These are phyloP conservation scores for Arctopsyche grandis DNA, from an alignment of 1,140 invertebrate species.

Conservation along the genomic window DNA sequence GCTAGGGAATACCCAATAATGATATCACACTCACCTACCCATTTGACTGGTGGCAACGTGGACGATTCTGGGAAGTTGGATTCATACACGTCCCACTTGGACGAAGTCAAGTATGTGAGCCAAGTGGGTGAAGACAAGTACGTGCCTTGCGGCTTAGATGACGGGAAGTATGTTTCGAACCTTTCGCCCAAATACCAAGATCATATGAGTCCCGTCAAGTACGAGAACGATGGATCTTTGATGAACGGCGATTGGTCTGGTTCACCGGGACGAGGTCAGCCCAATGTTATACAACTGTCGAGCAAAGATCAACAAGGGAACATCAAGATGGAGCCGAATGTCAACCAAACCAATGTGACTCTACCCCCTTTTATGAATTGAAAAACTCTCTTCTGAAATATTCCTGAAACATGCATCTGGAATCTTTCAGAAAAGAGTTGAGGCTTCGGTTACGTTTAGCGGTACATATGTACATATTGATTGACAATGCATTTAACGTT, in stretches of 20 bases:
- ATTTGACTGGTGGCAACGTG: conserved; percentile 65
- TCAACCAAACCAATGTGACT: conserved; percentile 72
- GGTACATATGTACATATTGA: conserved; percentile 46
- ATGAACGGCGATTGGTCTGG: conserved; percentile 67
- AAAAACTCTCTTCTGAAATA: conserved; percentile 70
- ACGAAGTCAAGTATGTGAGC: conserved; percentile 63
- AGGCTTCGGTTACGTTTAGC: conserved; percentile 20
- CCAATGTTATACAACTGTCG: conserved; percentile 50
- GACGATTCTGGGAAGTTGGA: conserved; percentile 64
- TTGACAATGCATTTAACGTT: conserved; percentile 18
- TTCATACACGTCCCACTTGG: conserved; percentile 62
- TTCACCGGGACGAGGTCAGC: conserved; percentile 60
- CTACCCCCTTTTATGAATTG: conserved; percentile 82
- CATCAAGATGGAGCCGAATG: conserved; percentile 71
- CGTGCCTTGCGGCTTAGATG: conserved; percentile 60
- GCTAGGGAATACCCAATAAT: conserved; percentile 75
- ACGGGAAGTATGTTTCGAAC: conserved; percentile 59
- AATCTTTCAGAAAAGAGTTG: conserved; percentile 47
- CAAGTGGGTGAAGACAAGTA: conserved; percentile 64
- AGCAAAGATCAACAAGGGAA: conserved; percentile 66
- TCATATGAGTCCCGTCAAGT: conserved; percentile 68
- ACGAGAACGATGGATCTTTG: conserved; percentile 66
- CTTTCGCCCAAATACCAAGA: conserved; percentile 71
- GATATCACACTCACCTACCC: conserved; percentile 69
- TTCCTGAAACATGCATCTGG: conserved; percentile 48